Percentiles rank a stretch among this genome's conserved stretches.
phyloP scores from a whole-genome alignment of 2,113 vertebrate species.

The Thalassarche chlororhynchos region DNA sequence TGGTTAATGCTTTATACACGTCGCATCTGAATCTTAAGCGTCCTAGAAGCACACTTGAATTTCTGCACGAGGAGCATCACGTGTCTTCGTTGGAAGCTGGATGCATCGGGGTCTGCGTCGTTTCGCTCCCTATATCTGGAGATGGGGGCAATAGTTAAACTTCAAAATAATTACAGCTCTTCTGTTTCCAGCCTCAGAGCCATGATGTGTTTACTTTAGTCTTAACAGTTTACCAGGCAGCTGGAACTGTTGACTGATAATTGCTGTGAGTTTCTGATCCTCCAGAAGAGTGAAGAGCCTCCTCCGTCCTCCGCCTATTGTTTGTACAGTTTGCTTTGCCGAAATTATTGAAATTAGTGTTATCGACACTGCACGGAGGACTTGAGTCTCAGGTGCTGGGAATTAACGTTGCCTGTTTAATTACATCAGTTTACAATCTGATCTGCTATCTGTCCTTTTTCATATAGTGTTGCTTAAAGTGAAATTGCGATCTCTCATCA shows the following conservation, averaged over 20 bases:
- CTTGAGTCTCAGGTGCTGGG: constrained; percentile 35
- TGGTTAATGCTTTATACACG: not conserved
- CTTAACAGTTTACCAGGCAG: not conserved
- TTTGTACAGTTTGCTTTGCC: not conserved
- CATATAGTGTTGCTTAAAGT: not conserved
- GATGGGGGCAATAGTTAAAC: not conserved
- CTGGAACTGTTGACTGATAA: constrained; percentile 3
- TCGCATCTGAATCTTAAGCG: not conserved
- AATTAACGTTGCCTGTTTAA: not conserved
- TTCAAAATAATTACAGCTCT: not conserved
- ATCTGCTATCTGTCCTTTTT: not conserved
- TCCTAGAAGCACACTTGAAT: not conserved
- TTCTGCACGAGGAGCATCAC: not conserved
- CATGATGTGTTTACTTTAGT: not conserved
- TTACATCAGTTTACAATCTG: not conserved
- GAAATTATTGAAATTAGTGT: not conserved
- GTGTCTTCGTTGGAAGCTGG: rapidly evolving
- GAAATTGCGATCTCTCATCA: not conserved
- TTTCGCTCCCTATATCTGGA: not conserved
- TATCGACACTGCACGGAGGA: not conserved
- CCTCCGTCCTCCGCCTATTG: not conserved
- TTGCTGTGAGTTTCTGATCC: not conserved
- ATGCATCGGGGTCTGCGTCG: rapidly evolving
- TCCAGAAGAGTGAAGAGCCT: not conserved
- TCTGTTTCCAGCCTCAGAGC: not conserved